Base-by-base conservation (phyloP, 2,113 vertebrate species). In the Coracopsis vasa region DNA sequence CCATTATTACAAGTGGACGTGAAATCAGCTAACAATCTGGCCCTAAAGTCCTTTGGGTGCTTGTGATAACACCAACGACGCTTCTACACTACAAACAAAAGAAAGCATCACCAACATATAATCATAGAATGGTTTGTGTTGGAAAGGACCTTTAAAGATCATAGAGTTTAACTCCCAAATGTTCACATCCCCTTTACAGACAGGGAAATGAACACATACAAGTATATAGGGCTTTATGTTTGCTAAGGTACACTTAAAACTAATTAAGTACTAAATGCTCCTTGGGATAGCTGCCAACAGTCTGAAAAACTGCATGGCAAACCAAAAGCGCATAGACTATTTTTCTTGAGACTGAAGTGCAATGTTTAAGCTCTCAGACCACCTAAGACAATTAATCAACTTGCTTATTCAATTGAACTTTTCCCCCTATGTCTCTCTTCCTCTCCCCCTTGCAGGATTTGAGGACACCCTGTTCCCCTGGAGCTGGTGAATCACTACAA, bases 401-500 rank as follows among this genome's bases (percentile, higher is more conserved):
- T 86, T 70, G 29, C 44, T 96, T 70, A 74, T 66, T 93, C 83
- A 80, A 5, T 8, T 72, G 71, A 82, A 88, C 69, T 90, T 44
- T 87, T 85, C 27, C 54, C 65, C 71, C 16, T 60, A 10, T 33
- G 86, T 80, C 35, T 80, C 33, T 74, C 77, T 66, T 71, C 80
- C 69, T 79, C 56, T 45, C 56, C 75, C 73, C 88, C 48, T 8
- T 5, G 5, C 62, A 93, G 82, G 91, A 90, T 91, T 94, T 95
- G 37, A 94, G 97, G 97, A 97, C 96, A 94, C 90, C 92, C 96
- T 97, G 97, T 97, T 98, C 78, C 92, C 94, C 96, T 93, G 93
- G 97, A 97, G 97, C 97, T 94, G 73, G 96, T 99, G 99, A 99
- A 98, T 99, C 99, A 99, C 97, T 87, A 94, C 92, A 97, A 98